These are phyloP conservation scores for Butorides virescens DNA, from an alignment of 2,113 vertebrate genomes.

Conservation along the genomic window DNA sequence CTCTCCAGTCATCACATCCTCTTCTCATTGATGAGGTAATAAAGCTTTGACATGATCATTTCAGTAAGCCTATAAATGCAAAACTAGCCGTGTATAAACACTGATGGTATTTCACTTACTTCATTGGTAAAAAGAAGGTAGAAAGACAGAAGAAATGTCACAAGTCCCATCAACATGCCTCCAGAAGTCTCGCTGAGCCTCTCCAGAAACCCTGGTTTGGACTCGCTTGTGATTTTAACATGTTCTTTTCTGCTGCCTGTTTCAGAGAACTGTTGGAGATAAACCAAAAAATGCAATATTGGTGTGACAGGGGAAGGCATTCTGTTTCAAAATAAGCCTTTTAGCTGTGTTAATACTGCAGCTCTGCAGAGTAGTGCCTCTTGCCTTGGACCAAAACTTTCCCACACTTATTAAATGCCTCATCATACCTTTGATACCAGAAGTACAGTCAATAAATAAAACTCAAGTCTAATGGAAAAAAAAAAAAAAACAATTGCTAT, in stretches of 20 bases:
- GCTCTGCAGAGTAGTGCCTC: background rate
- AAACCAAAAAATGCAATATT: background rate
- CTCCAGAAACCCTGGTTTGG: slow-evolving; percentile 91
- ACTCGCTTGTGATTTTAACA: slow-evolving; percentile 69
- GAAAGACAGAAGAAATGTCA: slow-evolving; percentile 85
- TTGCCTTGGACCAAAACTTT: background rate
- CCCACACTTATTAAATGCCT: background rate
- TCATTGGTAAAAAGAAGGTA: slow-evolving; percentile 96
- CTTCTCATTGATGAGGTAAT: background rate
- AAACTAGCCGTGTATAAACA: background rate
- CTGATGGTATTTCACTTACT: slow-evolving; percentile 66
- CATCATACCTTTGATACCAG: background rate
- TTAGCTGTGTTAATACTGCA: background rate
- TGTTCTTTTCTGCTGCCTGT: slow-evolving; percentile 72
- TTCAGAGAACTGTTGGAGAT: slow-evolving; percentile 61
- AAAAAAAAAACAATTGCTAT: background rate
- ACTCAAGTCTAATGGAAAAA: background rate
- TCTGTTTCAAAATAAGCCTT: background rate
- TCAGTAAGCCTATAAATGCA: background rate
- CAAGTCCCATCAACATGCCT: slow-evolving; percentile 84
- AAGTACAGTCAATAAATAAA: background rate
- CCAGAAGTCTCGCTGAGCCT: slow-evolving; percentile 88
- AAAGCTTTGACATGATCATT: background rate
- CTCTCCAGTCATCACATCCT: background rate
- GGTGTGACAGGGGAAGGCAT: background rate